Conservation (phyloP, 2,888 invertebrate species). For the Lithophane ornitopus region DNA sequence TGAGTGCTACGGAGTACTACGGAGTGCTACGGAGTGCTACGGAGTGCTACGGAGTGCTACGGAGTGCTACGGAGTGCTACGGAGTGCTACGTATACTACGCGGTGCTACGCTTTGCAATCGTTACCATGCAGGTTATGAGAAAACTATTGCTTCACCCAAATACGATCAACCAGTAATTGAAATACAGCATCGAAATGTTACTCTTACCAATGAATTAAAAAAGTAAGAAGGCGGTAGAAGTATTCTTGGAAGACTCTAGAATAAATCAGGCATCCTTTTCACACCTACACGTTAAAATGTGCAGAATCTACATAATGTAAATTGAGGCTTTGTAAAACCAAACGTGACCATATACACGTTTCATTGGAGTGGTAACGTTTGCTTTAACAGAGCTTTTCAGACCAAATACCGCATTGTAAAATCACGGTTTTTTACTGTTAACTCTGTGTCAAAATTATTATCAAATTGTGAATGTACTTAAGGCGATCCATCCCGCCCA, state of each 20-base stretch:
- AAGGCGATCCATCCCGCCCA: constrained; percentile 41
- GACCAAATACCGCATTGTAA: background rate
- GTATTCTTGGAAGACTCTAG: background rate
- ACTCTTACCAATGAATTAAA: background rate
- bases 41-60: background rate
- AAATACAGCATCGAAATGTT: background rate
- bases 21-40: background rate
- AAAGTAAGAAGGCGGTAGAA: background rate
- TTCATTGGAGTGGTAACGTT: constrained; percentile 1
- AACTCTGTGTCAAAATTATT: constrained; percentile 22
- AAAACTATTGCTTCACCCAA: background rate
- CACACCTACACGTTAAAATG: background rate
- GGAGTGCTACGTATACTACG: background rate
- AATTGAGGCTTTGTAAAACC: background rate
- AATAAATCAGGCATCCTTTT: background rate
- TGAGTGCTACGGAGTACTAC: no score
- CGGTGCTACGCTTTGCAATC: background rate
- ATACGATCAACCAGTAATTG: background rate
- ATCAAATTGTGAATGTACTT: constrained; percentile 30
- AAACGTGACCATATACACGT: background rate
- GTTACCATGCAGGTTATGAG: background rate
- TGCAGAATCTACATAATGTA: background rate
- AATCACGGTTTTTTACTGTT: background rate
- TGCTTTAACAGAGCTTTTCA: background rate
- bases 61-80: background rate